Evolutionary conservation across 2,797 vertebrate genomes (phyloP), one percentile per base, ranked within the genome.

Genomic region (Pterois miles): DNA sequence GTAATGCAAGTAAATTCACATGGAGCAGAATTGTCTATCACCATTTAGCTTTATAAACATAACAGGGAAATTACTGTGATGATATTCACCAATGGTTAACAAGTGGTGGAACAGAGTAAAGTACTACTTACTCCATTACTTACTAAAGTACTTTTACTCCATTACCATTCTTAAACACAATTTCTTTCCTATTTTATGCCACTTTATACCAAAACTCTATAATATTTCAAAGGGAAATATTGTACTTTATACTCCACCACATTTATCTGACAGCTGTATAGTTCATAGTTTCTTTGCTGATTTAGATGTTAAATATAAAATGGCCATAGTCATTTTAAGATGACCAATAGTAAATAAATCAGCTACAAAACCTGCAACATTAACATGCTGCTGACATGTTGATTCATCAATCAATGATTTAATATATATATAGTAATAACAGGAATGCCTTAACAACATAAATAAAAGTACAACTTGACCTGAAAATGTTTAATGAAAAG

Each of bases 1-100:
- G 50, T 65, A 54, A 59, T 43, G 73, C 43, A n/a, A n/a, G n/a
- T n/a, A n/a, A n/a, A n/a, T 40, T 78, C 3, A 38, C 46, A 58
- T n/a, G 12, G 16, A 74, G 25, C 58, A 31, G 4, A 40, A 54
- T 57, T 69, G 31, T 53, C 38, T 53, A 25, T 56, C 22, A 25
- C 27, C 31, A 29, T 27, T 73, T 43, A 62, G 4, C 50, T 64
- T 56, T 33, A 64, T 14, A 65, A 29, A 63, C 11, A 64, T 6
- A 72, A 31, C 4, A 4, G 38, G 1, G 25, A 56, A 66, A 78
- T 70, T 9, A 27, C 54, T 75, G 9, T 62, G 34, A 63, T 70
- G 23, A 73, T 23, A 65, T 66, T 63, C 27, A 74, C 6, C 10
- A 34, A 12, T 29, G 43, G 69, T n/a, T 46, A 46, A 48, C 29